A percentile compares a stretch with the other conserved stretches of the same genome.
Conservation (phyloP, 2,113 vertebrate genomes). For the Hippolais icterina region DNA sequence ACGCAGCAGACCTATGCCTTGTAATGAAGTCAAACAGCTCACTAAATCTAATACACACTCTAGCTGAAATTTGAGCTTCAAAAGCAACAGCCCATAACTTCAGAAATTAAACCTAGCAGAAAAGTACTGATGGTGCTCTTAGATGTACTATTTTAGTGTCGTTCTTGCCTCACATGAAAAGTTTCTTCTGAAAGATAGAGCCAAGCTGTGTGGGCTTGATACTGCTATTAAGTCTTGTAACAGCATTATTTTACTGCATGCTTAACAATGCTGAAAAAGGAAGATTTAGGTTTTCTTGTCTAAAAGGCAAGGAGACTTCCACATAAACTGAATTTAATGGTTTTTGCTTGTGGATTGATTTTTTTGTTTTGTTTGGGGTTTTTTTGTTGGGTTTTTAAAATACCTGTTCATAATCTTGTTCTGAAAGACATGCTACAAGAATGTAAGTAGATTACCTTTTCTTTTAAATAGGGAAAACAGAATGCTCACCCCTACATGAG, state of each 20-base stretch:
- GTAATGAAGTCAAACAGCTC: constrained; percentile 52
- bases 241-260: not conserved
- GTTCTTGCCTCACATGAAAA: constrained; percentile 22
- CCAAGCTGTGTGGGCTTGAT: constrained; percentile 34
- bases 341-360: not conserved
- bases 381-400: not conserved
- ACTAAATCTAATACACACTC: constrained; percentile 15
- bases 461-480: not conserved
- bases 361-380: not conserved
- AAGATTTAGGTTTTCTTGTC: not conserved
- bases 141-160: constrained; percentile 31
- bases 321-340: not conserved
- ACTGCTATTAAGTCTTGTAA: not conserved
- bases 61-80: constrained; percentile 10
- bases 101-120: constrained; percentile 38
- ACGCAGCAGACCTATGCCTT: not conserved
- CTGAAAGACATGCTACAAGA: not conserved
- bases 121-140: constrained; percentile 7
- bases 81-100: constrained; percentile 25
- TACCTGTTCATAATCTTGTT: not conserved
- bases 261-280: constrained; percentile 5
- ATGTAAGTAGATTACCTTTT: not conserved
- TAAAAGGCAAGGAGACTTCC: not conserved
- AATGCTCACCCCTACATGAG: not conserved
- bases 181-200: constrained; percentile 1